These are phyloP conservation scores for Mesorhabditis sp. DNA, from an alignment of 2,888 invertebrate genomes.

Conservation along the genomic window DNA sequence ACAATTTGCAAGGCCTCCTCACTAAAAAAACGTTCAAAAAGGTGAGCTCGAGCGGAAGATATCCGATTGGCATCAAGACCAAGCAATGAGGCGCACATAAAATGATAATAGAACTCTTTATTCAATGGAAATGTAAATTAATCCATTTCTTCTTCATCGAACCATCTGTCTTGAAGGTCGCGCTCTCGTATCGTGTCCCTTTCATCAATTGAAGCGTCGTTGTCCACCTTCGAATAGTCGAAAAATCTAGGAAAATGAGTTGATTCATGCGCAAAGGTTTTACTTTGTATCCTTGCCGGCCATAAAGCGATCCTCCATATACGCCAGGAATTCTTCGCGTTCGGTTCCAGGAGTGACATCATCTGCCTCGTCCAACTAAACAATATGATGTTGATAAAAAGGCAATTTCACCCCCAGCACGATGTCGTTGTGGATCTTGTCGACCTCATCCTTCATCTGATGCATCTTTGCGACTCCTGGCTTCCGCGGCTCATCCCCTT, in stretches of 20 bases:
- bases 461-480: conserved; percentile 25
- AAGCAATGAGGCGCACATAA: no score
- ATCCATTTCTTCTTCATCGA: conserved; percentile 43
- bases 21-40: not conserved
- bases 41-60: not conserved
- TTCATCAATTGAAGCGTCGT: conserved; percentile 17
- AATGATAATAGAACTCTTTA: not conserved
- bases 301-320: conserved; percentile 49
- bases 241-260: conserved; percentile 33
- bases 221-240: conserved; percentile 38
- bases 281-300: conserved; percentile 40
- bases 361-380: conserved; percentile 19
- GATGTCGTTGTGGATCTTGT: not conserved
- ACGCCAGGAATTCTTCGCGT: conserved; percentile 39
- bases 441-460: conserved; percentile 10
- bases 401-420: conserved; percentile 2
- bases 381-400: not conserved
- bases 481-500: conserved; percentile 23
- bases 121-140: conserved; percentile 13
- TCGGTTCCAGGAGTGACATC: conserved; percentile 34
- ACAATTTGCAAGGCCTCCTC: not conserved
- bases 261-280: not conserved
- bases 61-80: not conserved
- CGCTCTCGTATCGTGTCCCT: conserved; percentile 35
- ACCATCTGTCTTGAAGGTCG: conserved; percentile 50